Evolutionary conservation across 2,797 vertebrate genomes (phyloP).

Genomic region (Macrochelys suwanniensis): DNA sequence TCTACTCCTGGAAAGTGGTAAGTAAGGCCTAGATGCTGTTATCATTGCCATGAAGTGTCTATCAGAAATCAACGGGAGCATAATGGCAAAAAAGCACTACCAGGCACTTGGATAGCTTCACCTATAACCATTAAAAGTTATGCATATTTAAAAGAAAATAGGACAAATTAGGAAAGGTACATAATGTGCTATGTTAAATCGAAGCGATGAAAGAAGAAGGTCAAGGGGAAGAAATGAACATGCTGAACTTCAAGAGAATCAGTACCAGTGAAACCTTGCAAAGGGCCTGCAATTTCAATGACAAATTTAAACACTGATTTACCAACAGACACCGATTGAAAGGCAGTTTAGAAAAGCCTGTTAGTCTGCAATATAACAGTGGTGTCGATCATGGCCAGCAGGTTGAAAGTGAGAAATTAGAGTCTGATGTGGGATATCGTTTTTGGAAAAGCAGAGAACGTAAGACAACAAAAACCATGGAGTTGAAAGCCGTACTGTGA

Average conservation of each 20-base stretch:
- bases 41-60: background rate
- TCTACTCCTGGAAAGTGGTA: background rate
- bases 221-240: background rate
- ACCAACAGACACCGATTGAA: background rate
- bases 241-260: background rate
- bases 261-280: no score
- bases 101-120: background rate
- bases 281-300: background rate
- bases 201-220: background rate
- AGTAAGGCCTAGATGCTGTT: background rate
- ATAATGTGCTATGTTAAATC: background rate
- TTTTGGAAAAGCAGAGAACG: background rate
- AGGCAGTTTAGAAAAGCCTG: background rate
- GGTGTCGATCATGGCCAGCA: background rate
- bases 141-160: background rate
- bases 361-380: background rate
- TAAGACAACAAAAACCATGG: background rate
- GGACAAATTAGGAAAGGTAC: slow-evolving; percentile 14
- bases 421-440: background rate
- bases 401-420: background rate
- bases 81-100: background rate
- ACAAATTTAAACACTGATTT: background rate
- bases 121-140: background rate
- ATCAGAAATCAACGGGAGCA: background rate
- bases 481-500: background rate